Conservation (phyloP, 2,113 vertebrate species). For the Trichechus manatus region DNA sequence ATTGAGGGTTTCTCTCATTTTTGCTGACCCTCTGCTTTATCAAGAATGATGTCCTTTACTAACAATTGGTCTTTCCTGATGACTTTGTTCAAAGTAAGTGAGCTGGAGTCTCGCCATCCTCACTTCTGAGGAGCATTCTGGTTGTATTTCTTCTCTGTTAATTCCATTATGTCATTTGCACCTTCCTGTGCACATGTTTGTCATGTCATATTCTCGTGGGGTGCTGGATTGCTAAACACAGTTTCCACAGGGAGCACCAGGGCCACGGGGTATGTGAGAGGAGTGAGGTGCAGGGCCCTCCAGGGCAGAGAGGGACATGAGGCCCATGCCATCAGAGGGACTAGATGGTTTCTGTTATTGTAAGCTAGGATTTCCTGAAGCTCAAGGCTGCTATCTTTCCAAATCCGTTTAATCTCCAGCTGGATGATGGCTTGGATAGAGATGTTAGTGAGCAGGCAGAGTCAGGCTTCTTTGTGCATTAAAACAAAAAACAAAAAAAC, state of each 20-base stretch:
- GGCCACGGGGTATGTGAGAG: neutral
- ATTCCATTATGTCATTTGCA: neutral
- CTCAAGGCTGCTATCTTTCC: conserved; percentile 21
- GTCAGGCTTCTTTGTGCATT: neutral
- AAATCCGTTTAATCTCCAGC: conserved; percentile 33
- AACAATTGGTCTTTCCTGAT: neutral
- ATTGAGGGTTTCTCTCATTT: neutral
- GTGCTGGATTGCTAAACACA: neutral
- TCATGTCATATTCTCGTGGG: neutral
- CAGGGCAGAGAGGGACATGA: neutral
- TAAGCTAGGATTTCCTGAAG: conserved; percentile 38
- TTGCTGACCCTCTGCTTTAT: neutral
- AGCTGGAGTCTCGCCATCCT: neutral
- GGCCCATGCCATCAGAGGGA: neutral
- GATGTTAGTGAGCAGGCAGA: neutral
- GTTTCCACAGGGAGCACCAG: neutral
- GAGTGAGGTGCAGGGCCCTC: neutral
- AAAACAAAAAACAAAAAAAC: neutral
- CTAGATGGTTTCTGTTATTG: neutral
- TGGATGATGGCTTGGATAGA: neutral
- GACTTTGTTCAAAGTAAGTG: neutral
- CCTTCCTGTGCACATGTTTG: neutral
- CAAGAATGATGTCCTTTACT: neutral
- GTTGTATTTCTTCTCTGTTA: neutral
- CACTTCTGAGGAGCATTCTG: neutral